Evolutionary conservation across 1,140 invertebrate species (phyloP).

Genomic region (Conus betulinus): DNA sequence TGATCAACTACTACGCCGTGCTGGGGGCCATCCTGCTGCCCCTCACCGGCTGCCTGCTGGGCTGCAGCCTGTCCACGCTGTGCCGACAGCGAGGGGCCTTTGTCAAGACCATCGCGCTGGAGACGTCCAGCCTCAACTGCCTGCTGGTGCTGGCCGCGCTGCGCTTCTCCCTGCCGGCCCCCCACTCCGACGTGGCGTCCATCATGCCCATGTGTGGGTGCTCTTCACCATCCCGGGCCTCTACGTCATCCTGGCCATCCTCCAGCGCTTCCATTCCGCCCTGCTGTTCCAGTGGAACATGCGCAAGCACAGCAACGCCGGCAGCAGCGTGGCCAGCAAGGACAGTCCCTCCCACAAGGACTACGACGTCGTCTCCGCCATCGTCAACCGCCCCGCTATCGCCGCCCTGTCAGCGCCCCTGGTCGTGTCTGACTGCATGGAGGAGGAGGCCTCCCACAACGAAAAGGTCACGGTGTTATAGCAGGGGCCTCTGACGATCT

Average conservation of each 20-base stretch:
- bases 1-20: slow-evolving; percentile 59
- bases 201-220: slow-evolving; percentile 68
- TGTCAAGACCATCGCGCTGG: slow-evolving; percentile 67
- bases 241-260: slow-evolving; percentile 64
- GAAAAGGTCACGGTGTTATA: slow-evolving; percentile 71
- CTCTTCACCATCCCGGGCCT: slow-evolving; percentile 70
- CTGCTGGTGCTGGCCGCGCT: slow-evolving; percentile 66
- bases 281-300: slow-evolving; percentile 57
- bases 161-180: slow-evolving; percentile 67
- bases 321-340: slow-evolving; percentile 44
- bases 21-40: slow-evolving; percentile 65
- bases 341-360: slow-evolving; percentile 52
- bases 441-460: slow-evolving; percentile 64
- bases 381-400: slow-evolving; percentile 68
- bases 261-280: slow-evolving; percentile 54
- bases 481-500: slow-evolving; percentile 22
- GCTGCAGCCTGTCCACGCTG: slow-evolving; percentile 55
- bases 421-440: slow-evolving; percentile 66
- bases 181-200: slow-evolving; percentile 66
- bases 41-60: slow-evolving; percentile 64
- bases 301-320: slow-evolving; percentile 59
- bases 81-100: slow-evolving; percentile 63
- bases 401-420: slow-evolving; percentile 69
- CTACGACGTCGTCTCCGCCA: slow-evolving; percentile 68
- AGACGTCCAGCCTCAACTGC: slow-evolving; percentile 70